Percentiles rank a stretch among this genome's conserved stretches.
Conservation (phyloP, 1,140 invertebrate species). For the Macrobrachium nipponense region DNA sequence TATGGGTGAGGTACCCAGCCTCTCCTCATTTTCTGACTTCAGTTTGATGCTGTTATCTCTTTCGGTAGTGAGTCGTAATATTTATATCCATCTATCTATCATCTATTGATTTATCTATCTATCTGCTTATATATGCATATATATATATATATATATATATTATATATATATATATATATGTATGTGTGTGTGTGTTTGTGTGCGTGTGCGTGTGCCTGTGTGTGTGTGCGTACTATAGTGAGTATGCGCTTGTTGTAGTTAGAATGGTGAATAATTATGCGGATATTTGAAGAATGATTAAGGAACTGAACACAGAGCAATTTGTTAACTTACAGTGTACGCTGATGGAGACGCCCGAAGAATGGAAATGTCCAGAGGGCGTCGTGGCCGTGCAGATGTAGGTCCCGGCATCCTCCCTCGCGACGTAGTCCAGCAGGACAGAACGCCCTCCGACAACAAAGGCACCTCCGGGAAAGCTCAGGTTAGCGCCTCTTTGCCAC, state of each 20-base stretch:
- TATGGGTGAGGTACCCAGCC: too few relatives aligned
- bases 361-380: slow-evolving; percentile 1
- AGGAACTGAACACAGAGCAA: neutral
- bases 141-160: slow-evolving; percentile 7
- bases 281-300: neutral
- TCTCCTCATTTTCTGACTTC: too few relatives aligned
- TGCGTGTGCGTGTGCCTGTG: neutral
- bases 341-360: slow-evolving; percentile 26
- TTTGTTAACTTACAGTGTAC: slow-evolving; percentile 36
- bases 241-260: too few relatives aligned
- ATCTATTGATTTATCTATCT: too few relatives aligned
- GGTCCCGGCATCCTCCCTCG: slow-evolving; percentile 36
- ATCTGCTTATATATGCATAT: neutral
- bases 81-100: too few relatives aligned
- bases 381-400: slow-evolving; percentile 44
- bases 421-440: slow-evolving; percentile 37
- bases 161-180: slow-evolving; percentile 17
- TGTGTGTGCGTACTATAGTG: neutral
- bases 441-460: slow-evolving; percentile 37
- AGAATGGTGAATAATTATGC: too few relatives aligned
- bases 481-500: slow-evolving; percentile 33
- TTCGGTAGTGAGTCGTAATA: too few relatives aligned
- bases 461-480: slow-evolving; percentile 44
- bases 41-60: too few relatives aligned
- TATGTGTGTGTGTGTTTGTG: neutral